Base-by-base conservation (phyloP, 2,113 vertebrate genomes). In the Gracilinanus agilis region DNA sequence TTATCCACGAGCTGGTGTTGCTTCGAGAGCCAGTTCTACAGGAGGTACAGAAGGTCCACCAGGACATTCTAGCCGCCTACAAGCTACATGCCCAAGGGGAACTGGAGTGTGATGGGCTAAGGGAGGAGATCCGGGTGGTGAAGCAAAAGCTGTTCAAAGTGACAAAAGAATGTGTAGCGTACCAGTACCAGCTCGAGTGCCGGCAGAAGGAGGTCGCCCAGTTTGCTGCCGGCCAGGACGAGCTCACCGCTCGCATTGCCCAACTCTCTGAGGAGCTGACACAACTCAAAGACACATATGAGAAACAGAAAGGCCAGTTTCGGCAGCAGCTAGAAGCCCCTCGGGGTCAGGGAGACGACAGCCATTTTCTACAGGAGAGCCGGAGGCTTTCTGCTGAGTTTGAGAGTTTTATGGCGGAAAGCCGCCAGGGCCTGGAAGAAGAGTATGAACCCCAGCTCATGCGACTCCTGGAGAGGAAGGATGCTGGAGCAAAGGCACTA, bases 391-490 rank as follows among this genome's bases (percentile, higher is more conserved):
- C 99, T 5, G 83, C 97, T 90, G 99, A 99, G 96, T 98, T 99
- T 13, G 99, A 99, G 98, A 99, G 98, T 94, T 99, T 99, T 53
- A 97, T 99, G 97, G 98, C 99, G 0, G 97, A 98, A 55, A 99
- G 98, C 61, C 99, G 99, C n/a, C 98, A 98, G 91, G 98, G 98
- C 3, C 98, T 99, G 94, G 99, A 99, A 96, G 98, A 99, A 53
- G 99, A 99, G 96, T 99, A 99, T 0, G 99, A 99, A 93, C 99
- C 99, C 0, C 98, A 99, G 34, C 97, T 99, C 93, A 97, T 99
- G 97, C 98, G 98, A n/a, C 98, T 99, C 96, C 96, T 99, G 83
- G 99, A 99, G 96, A 98, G 99, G 91, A 98, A 98, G 0, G 99
- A 99, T 93, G 98, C 97, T 0, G 98, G 99, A 9, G 97, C 97